These are phyloP conservation scores for Labrus mixtus DNA, from an alignment of 2,113 vertebrate species.

Conservation along the genomic window DNA sequence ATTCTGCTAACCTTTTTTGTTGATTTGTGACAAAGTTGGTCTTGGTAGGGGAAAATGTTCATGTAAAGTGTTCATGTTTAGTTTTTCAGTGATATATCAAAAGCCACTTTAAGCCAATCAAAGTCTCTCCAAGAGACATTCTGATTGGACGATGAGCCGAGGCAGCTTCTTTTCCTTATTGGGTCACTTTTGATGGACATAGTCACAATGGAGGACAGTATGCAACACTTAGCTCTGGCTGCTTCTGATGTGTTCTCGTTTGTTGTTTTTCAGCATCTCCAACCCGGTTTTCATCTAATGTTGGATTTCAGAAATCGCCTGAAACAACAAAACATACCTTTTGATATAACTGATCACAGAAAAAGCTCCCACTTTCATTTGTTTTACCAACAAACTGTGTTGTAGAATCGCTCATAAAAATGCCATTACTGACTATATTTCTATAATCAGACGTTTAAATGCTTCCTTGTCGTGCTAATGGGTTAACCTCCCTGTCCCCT, in stretches of 20 bases:
- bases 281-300: too few species aligned
- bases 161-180: constrained; percentile 17
- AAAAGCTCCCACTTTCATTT: background rate
- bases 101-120: too few species aligned
- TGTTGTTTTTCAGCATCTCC: background rate
- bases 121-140: too few species aligned
- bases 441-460: background rate
- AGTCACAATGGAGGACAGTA: background rate
- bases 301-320: too few species aligned
- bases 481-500: constrained; percentile 25
- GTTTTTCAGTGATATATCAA: too few species aligned
- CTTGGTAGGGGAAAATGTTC: constrained; percentile 20
- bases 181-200: background rate
- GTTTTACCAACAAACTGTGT: background rate
- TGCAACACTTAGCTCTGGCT: too few species aligned
- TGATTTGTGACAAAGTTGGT: constrained; percentile 22
- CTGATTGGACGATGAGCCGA: constrained; percentile 20
- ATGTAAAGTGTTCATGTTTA: too few species aligned
- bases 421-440: too few species aligned
- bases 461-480: constrained; percentile 13
- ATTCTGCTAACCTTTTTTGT: constrained; percentile 6
- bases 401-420: background rate
- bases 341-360: background rate
- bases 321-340: too few species aligned
- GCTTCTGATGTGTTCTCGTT: background rate